phyloP scores from a whole-genome alignment of 2,797 vertebrate species.

The Brotula barbata region DNA sequence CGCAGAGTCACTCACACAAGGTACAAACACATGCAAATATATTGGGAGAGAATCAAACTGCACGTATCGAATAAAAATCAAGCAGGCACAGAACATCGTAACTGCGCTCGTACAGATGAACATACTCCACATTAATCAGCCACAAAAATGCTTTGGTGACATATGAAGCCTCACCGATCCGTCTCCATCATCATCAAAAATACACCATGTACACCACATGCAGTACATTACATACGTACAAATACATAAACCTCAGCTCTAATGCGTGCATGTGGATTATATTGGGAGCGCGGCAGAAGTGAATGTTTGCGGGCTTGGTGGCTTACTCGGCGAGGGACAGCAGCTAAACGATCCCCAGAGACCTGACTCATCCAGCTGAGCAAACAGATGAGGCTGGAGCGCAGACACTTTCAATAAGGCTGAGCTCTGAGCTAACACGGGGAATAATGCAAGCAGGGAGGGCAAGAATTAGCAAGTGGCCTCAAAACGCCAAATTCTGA shows the following conservation, averaged over 20 bases:
- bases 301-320: conserved; percentile 32
- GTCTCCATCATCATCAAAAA: too few species aligned
- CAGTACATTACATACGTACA: conserved; percentile 4
- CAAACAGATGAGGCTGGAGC: conserved; percentile 52
- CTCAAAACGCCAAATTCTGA: conserved; percentile 26
- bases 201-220: conserved; percentile 33
- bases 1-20: too few species aligned
- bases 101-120: conserved; percentile 27
- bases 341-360: conserved; percentile 39
- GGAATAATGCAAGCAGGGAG: conserved; percentile 34
- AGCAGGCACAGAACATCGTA: conserved; percentile 4
- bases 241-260: conserved; percentile 23
- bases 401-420: conserved; percentile 49
- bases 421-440: conserved; percentile 48
- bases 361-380: conserved; percentile 64
- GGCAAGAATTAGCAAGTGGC: conserved; percentile 28
- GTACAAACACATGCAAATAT: not conserved
- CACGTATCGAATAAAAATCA: not conserved
- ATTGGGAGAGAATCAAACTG: too few species aligned
- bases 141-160: too few species aligned
- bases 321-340: conserved; percentile 40
- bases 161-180: too few species aligned
- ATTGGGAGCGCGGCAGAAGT: conserved; percentile 19
- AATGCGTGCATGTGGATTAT: conserved; percentile 27
- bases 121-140: conserved; percentile 10